A percentile compares a stretch with the other conserved stretches of the same genome.
These are phyloP conservation scores for Drosophila sproati DNA, from an alignment of 1,140 invertebrate species.

Conservation along the genomic window DNA sequence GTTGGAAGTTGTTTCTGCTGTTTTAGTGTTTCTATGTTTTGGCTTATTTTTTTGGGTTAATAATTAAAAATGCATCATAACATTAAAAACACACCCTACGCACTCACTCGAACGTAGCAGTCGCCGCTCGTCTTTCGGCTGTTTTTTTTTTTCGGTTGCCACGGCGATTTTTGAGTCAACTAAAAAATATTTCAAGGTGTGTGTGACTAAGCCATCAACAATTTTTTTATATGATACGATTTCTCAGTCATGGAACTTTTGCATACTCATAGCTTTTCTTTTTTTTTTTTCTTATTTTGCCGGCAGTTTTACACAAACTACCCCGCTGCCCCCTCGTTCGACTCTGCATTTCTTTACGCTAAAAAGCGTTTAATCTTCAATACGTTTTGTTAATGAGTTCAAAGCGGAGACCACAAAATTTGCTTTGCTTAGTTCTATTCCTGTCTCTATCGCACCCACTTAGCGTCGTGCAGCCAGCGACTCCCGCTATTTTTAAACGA, in stretches of 20 bases:
- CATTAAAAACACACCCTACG: constrained; percentile 52
- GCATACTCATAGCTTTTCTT: constrained; percentile 60
- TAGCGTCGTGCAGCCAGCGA: constrained; percentile 17
- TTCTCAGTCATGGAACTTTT: constrained; percentile 55
- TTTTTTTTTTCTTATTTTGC: constrained; percentile 57
- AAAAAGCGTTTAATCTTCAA: constrained; percentile 71
- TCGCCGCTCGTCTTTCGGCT: constrained; percentile 43
- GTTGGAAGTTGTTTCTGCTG: constrained; percentile 33
- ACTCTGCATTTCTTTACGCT: constrained; percentile 45
- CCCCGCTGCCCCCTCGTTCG: constrained; percentile 34
- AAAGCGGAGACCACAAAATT: constrained; percentile 47
- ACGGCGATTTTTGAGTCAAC: constrained; percentile 58
- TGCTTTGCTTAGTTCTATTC: constrained; percentile 13
- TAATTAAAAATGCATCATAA: constrained; percentile 78
- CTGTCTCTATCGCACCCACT: constrained; percentile 33
- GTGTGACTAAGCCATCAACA: constrained; percentile 72
- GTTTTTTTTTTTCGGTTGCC: constrained; percentile 62
- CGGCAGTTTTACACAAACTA: constrained; percentile 56
- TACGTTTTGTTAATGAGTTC: constrained; percentile 77
- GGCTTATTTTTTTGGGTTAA: constrained; percentile 63
- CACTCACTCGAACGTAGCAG: constrained; percentile 61
- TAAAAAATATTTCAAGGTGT: constrained; percentile 65
- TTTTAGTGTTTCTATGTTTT: constrained; percentile 63
- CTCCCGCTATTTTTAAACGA: constrained; percentile 70
- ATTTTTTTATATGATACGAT: constrained; percentile 61